Evolutionary conservation across 2,113 vertebrate genomes (phyloP).

Genomic region (Procavia capensis): DNA sequence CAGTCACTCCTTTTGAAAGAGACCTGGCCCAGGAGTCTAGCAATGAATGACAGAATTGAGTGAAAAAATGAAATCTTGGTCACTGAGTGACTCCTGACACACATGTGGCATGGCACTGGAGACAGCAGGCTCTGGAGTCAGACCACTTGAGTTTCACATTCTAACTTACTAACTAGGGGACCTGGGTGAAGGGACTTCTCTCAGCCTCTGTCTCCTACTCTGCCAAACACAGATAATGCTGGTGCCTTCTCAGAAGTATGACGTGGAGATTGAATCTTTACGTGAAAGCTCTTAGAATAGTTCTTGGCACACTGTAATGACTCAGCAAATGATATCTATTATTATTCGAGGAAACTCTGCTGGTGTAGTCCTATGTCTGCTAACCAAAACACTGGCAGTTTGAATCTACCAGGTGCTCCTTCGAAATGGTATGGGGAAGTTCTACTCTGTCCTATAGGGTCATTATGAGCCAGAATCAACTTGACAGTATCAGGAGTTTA

Average conservation of each 20-base stretch:
- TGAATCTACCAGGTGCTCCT: no score
- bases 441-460: no score
- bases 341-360: no score
- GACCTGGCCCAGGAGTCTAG: neutral
- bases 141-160: neutral
- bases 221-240: neutral
- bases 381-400: no score
- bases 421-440: no score
- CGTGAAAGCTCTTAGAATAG: neutral
- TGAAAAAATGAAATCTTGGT: neutral
- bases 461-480: no score
- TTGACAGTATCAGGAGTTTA: no score
- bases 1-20: constrained; percentile 40
- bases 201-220: neutral
- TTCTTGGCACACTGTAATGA: neutral
- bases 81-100: neutral
- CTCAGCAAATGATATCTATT: neutral
- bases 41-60: neutral
- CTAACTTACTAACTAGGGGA: neutral
- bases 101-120: neutral
- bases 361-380: no score
- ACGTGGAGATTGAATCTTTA: neutral
- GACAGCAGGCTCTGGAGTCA: neutral
- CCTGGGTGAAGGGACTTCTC: neutral
- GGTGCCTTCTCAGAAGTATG: neutral